Conservation (phyloP, 1,140 invertebrate species). For the Physella acuta region DNA sequence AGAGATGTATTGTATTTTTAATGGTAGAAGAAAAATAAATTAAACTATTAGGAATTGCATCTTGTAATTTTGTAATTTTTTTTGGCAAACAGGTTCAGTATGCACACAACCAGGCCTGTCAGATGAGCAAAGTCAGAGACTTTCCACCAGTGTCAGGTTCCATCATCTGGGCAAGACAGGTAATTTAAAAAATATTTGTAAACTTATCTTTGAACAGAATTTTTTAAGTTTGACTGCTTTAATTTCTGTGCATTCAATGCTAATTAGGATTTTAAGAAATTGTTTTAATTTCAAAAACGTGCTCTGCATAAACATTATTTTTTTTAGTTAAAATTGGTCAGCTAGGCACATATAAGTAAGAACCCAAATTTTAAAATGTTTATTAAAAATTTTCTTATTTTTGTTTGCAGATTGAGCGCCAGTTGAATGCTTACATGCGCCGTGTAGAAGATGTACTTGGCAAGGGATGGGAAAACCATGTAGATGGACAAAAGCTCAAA, state of each 20-base stretch:
- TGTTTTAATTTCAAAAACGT: neutral
- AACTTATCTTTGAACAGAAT: neutral
- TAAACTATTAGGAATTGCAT: no score
- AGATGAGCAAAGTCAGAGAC: slow-evolving; percentile 87
- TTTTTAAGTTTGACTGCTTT: slow-evolving; percentile 2
- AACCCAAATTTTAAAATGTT: no score
- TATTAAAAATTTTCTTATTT: no score
- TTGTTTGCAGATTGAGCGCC: slow-evolving; percentile 79
- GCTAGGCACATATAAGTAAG: no score
- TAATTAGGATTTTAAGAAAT: no score
- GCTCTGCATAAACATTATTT: neutral
- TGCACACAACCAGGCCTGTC: slow-evolving; percentile 80
- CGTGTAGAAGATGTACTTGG: slow-evolving; percentile 96
- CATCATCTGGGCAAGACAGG: slow-evolving; percentile 97
- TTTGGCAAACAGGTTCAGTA: slow-evolving; percentile 92
- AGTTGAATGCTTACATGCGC: slow-evolving; percentile 93
- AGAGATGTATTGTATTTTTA: no score
- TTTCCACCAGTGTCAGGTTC: slow-evolving; percentile 94
- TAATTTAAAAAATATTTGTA: slow-evolving; percentile 28
- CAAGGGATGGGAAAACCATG: slow-evolving; percentile 98
- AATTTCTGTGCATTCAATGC: neutral
- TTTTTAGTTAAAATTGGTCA: no score
- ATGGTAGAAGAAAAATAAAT: no score
- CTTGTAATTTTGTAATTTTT: slow-evolving; percentile 33
- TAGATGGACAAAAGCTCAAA: slow-evolving; percentile 97